These are phyloP conservation scores for Microtus montanus DNA, from an alignment of 2,113 vertebrate species.

Conservation along the genomic window DNA sequence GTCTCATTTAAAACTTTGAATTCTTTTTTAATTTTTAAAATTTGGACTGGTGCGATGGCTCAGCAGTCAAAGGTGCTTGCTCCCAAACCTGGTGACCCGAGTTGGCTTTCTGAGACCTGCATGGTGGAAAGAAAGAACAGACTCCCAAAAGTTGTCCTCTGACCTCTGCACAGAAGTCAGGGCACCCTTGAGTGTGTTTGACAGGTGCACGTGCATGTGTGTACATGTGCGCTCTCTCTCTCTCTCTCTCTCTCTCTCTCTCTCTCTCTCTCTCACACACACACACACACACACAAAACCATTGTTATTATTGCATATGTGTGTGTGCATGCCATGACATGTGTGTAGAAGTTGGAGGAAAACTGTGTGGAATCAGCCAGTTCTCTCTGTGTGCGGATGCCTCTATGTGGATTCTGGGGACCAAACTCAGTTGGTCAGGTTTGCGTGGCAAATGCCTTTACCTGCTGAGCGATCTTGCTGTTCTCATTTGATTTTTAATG, in stretches of 20 bases:
- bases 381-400: not conserved
- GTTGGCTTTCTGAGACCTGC: not conserved
- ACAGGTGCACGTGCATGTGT: not conserved
- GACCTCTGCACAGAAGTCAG: not conserved
- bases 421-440: not conserved
- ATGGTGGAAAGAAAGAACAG: not conserved
- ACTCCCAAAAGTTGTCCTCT: not conserved
- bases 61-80: not conserved
- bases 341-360: not conserved
- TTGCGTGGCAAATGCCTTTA: not conserved
- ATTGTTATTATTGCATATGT: not conserved
- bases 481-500: not conserved
- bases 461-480: not conserved
- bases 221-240: too few species aligned
- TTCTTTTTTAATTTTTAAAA: not conserved
- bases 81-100: not conserved
- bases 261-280: too few species aligned
- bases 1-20: not conserved
- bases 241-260: too few species aligned
- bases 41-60: not conserved
- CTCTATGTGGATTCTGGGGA: not conserved
- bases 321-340: not conserved
- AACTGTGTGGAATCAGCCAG: not conserved
- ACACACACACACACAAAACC: too few species aligned
- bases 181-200: not conserved